Conservation (phyloP, 1,140 invertebrate species). For the Probaryconus sp. region DNA sequence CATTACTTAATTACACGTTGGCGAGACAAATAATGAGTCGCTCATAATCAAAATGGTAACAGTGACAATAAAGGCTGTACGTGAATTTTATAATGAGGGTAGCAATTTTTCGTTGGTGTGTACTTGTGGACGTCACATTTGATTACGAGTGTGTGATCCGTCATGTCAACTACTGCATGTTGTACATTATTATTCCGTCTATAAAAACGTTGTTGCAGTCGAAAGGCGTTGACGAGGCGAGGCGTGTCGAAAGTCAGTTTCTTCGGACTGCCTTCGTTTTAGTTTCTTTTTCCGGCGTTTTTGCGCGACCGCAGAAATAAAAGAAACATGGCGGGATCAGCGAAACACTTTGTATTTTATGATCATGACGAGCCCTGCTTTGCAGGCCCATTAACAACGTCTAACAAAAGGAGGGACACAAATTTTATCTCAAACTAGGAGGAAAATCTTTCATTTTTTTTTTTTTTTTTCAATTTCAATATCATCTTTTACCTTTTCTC, state of each 20-base stretch:
- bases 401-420: too few species aligned
- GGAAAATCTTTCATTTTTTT: too few species aligned
- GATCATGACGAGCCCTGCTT: too few species aligned
- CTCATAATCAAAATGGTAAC: not conserved
- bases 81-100: slow-evolving; percentile 20
- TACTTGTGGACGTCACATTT: slow-evolving; percentile 39
- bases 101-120: slow-evolving; percentile 31
- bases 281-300: slow-evolving; percentile 22
- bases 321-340: slow-evolving; percentile 13
- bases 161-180: slow-evolving; percentile 6
- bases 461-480: too few species aligned
- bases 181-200: slow-evolving; percentile 43
- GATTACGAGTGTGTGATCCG: slow-evolving; percentile 27
- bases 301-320: slow-evolving; percentile 15
- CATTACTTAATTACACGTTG: slow-evolving; percentile 4
- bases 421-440: too few species aligned
- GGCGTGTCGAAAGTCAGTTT: slow-evolving; percentile 41
- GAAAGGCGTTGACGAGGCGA: slow-evolving; percentile 21
- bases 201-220: slow-evolving; percentile 34
- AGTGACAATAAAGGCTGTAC: slow-evolving; percentile 26
- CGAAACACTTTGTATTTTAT: too few species aligned
- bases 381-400: too few species aligned
- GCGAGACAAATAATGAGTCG: slow-evolving; percentile 1
- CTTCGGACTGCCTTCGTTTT: slow-evolving; percentile 17
- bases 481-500: too few species aligned